Base-by-base conservation (phyloP, 2,888 invertebrate genomes). In the Sympetrum striolatum region DNA sequence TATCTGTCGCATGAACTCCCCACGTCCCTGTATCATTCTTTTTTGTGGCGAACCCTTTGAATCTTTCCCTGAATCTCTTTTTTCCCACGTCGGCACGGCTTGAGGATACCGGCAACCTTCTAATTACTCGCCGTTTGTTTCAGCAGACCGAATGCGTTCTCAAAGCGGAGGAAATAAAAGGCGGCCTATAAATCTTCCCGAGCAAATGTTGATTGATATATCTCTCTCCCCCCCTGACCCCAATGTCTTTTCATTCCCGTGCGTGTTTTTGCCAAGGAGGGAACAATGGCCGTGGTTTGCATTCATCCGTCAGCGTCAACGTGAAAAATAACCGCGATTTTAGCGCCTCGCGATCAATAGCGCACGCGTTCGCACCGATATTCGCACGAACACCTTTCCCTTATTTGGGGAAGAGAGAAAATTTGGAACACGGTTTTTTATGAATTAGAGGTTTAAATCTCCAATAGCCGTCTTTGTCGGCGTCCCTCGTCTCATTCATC, bases 171-270 rank as follows among this genome's bases (percentile, higher is more conserved):
- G 2, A 6, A 39, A 39, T 5, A 31, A 73, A 73, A 73, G 10
- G 73, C 86, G 86, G 53, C 35, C 86, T 86, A 64, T 86, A 86
- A 86, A 86, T 86, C 86, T n/a, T 35, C 86, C 22, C 35, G 60
- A 86, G 86, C 64, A 35, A 86, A 60, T 86, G 58, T 60, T 86
- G 86, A 86, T 86, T 86, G 86, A 86, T 86, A 86, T 37, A 60
- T 86, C 58, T 86, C 86, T n/a, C 22, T 18, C 44, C 10, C 35
- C n/a, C 58, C 35, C 35, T 18, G 86, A 37, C 60, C 64, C 12
- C 64, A 60, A 60, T 31, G 86, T 82, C 86, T 86, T 64, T 60
- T 86, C 37, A 58, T 35, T 35, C 18, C 53, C 58, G 53, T 31
- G 82, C 86, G 60, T 64, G 22, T 86, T 86, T 82, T 86, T 60